Conservation (phyloP, 1,140 invertebrate genomes). For the Tetramorium alpestre region DNA sequence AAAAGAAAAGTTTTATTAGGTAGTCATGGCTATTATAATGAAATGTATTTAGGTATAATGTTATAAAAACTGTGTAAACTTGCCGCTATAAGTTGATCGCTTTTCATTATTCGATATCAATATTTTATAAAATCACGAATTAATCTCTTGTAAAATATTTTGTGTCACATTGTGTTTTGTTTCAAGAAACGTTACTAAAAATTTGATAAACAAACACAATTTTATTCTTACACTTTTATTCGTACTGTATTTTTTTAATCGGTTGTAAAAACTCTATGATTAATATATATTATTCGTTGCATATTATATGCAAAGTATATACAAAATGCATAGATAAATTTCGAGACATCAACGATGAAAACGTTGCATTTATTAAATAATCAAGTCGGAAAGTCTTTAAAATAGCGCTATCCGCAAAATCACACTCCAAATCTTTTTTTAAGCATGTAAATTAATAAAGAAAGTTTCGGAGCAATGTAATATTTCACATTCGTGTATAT, state of each 20-base stretch:
- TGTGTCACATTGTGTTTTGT: background rate
- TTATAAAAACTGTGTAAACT: slow-evolving; percentile 6
- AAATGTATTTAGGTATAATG: background rate
- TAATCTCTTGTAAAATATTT: background rate
- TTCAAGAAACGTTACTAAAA: background rate
- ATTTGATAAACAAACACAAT: background rate
- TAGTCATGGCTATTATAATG: background rate
- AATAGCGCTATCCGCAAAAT: background rate
- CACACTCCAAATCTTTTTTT: background rate
- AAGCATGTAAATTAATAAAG: too few species aligned
- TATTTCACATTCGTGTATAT: too few species aligned
- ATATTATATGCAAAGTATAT: background rate
- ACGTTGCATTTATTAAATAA: background rate
- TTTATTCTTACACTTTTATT: background rate
- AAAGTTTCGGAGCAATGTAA: too few species aligned
- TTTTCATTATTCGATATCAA: background rate
- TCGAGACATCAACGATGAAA: background rate
- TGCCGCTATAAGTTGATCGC: background rate
- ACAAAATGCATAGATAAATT: slow-evolving; percentile 2
- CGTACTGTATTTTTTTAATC: background rate
- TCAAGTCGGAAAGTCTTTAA: background rate
- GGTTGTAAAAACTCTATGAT: background rate
- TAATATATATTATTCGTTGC: background rate
- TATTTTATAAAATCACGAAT: background rate
- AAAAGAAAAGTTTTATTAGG: slow-evolving; percentile 2